Conservation (phyloP, 2,797 vertebrate species). For the Acipenser ruthenus region DNA sequence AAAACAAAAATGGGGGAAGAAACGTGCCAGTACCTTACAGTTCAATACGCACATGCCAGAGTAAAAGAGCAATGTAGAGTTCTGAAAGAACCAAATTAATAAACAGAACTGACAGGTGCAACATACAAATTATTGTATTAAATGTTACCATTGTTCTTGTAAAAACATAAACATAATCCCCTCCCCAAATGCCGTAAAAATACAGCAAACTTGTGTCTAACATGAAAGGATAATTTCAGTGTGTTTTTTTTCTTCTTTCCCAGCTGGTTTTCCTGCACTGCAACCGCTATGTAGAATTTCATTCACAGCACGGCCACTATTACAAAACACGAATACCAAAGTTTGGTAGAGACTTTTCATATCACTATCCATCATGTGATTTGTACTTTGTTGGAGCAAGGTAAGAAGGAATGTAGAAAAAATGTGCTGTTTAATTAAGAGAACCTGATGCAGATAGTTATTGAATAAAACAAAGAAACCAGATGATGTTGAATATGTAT, state of each 20-base stretch:
- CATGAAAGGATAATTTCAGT: not conserved
- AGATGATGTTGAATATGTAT: too few relatives aligned
- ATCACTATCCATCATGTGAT: slow-evolving; percentile 91
- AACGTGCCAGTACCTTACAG: too few relatives aligned
- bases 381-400: slow-evolving; percentile 89
- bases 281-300: slow-evolving; percentile 85
- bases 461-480: not conserved
- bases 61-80: too few relatives aligned
- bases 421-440: too few relatives aligned
- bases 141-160: too few relatives aligned
- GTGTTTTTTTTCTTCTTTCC: slow-evolving; percentile 29
- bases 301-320: slow-evolving; percentile 90
- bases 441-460: too few relatives aligned
- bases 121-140: too few relatives aligned
- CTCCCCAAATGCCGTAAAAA: not conserved
- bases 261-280: slow-evolving; percentile 86
- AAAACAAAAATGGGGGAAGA: too few relatives aligned
- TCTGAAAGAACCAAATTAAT: too few relatives aligned
- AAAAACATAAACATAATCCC: too few relatives aligned
- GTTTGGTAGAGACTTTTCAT: slow-evolving; percentile 90
- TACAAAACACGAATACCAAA: slow-evolving; percentile 94
- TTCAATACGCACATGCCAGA: too few relatives aligned
- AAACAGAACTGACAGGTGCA: too few relatives aligned
- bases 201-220: not conserved
- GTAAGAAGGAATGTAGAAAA: slow-evolving; percentile 45